Conservation (phyloP, 2,888 invertebrate species). For the Gymnosoma rotundatum region DNA sequence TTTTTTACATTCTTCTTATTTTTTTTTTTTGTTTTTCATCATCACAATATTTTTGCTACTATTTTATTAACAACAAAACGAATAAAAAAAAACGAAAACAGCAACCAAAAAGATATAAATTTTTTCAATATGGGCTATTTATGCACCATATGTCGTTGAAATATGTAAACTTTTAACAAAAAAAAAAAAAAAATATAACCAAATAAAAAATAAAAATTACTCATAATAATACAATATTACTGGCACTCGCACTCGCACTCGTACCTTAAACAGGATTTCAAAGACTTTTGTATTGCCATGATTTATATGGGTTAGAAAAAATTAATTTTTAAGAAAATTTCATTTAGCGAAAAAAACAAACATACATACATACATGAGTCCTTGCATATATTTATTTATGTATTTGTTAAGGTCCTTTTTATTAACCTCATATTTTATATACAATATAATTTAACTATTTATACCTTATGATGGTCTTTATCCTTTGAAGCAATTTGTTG, state of each 20-base stretch:
- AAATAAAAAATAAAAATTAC: constrained; percentile 6
- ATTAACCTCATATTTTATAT: constrained; percentile 78
- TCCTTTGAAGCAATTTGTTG: constrained; percentile 79
- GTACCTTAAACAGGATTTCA: constrained; percentile 49
- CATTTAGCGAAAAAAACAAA: not conserved
- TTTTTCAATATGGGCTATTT: constrained; percentile 66
- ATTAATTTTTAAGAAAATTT: constrained; percentile 65
- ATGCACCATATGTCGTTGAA: constrained; percentile 67
- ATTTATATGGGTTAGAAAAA: constrained; percentile 62
- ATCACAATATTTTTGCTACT: constrained; percentile 41
- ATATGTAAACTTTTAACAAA: constrained; percentile 61
- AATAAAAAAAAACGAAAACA: not conserved
- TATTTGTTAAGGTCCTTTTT: constrained; percentile 74
- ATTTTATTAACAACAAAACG: constrained; percentile 6
- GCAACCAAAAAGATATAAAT: constrained; percentile 14
- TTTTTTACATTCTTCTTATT: constrained; percentile 39
- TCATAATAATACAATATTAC: constrained; percentile 55
- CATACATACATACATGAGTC: not conserved
- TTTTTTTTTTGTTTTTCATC: constrained; percentile 9
- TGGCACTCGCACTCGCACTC: constrained; percentile 36
- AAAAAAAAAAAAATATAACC: not conserved
- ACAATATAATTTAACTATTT: constrained; percentile 42
- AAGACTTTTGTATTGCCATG: constrained; percentile 52
- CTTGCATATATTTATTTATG: constrained; percentile 71
- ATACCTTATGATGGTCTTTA: constrained; percentile 64